Conservation (phyloP, 2,113 vertebrate species). For the Puntigrus tetrazona region DNA sequence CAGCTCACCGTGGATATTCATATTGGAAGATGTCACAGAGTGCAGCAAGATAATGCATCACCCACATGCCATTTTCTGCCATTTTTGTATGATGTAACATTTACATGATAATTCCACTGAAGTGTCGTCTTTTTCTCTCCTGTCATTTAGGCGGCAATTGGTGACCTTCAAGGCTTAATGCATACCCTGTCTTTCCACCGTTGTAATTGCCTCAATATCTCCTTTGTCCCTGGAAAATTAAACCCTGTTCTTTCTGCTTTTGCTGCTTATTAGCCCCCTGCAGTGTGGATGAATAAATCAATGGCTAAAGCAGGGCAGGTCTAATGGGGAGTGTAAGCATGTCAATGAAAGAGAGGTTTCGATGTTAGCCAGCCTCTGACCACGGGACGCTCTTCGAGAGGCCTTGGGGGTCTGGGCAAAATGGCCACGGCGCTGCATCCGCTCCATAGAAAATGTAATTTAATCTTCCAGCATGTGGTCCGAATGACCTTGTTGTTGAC, state of each 20-base stretch:
- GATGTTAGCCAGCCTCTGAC: slow-evolving; percentile 30
- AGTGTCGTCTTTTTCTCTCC: neutral
- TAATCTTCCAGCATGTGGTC: slow-evolving; percentile 24
- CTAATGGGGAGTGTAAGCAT: slow-evolving; percentile 51
- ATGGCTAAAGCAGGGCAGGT: slow-evolving; percentile 46
- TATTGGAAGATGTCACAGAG: slow-evolving; percentile 13
- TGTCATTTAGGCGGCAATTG: slow-evolving; percentile 6
- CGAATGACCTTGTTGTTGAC: slow-evolving; percentile 50
- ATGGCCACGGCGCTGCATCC: slow-evolving; percentile 14
- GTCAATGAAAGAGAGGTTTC: slow-evolving; percentile 27
- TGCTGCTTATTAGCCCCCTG: slow-evolving; percentile 56
- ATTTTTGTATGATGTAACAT: slow-evolving; percentile 31
- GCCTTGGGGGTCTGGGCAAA: slow-evolving; percentile 28
- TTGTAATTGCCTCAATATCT: slow-evolving; percentile 45
- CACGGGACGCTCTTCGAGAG: neutral
- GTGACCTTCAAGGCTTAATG: slow-evolving; percentile 39
- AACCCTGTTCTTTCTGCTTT: slow-evolving; percentile 46
- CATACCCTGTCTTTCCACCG: slow-evolving; percentile 22
- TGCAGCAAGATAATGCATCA: neutral
- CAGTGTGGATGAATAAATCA: slow-evolving; percentile 58
- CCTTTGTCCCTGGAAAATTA: slow-evolving; percentile 48
- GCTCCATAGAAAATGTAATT: slow-evolving; percentile 41
- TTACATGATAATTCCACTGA: slow-evolving; percentile 17
- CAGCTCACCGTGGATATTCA: slow-evolving; percentile 27
- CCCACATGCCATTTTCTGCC: neutral